phyloP scores from a whole-genome alignment of 2,113 vertebrate genomes.

The Toxotes chatareus region DNA sequence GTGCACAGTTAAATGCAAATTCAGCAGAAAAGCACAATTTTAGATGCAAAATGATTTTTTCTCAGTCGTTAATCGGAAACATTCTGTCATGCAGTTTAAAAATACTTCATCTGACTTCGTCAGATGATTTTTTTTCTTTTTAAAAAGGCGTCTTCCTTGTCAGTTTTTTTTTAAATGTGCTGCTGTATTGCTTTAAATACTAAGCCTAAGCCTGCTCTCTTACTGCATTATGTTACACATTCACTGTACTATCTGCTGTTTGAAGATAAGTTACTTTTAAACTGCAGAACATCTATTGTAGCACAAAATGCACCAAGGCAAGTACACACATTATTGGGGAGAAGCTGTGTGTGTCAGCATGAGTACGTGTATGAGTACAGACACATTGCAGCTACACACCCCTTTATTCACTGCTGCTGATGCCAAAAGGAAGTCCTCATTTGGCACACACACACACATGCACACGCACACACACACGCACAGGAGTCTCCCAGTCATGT shows the following conservation, averaged over 20 bases:
- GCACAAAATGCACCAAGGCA: constrained; percentile 29
- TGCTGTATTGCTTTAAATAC: background rate
- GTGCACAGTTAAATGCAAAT: constrained; percentile 10
- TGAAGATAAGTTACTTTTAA: background rate
- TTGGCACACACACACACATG: constrained; percentile 23
- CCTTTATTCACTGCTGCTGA: constrained; percentile 38
- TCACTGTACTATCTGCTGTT: background rate
- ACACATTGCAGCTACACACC: constrained; percentile 46
- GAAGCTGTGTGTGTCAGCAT: constrained; percentile 16
- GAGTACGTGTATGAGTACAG: background rate
- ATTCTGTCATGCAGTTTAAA: background rate
- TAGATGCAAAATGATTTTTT: constrained; percentile 3
- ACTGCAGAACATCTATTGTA: constrained; percentile 17
- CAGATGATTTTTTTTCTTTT: background rate
- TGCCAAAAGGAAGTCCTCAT: constrained; percentile 53
- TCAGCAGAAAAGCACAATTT: constrained; percentile 24
- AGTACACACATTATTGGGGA: background rate
- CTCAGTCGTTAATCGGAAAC: background rate
- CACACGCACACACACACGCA: background rate
- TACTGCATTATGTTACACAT: background rate
- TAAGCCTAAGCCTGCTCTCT: background rate
- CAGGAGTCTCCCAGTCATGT: constrained; percentile 56
- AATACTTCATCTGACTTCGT: background rate
- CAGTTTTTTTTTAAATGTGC: background rate
- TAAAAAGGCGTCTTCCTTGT: no score